These are phyloP conservation scores for Mionectes macconnelli DNA, from an alignment of 2,113 vertebrate genomes.

Conservation along the genomic window DNA sequence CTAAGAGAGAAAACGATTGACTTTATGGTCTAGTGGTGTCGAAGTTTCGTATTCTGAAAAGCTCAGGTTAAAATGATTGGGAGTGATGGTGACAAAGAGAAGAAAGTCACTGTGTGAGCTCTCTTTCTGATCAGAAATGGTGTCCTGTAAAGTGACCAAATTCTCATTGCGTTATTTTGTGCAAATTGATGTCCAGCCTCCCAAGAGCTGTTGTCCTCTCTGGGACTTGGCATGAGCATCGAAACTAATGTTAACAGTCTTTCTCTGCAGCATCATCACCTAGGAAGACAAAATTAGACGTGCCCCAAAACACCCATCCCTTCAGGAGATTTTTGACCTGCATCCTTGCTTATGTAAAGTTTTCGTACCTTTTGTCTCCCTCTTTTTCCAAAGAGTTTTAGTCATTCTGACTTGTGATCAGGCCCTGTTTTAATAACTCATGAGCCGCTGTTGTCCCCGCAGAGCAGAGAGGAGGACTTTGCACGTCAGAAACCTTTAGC, in stretches of 20 bases:
- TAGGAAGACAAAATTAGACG: not conserved
- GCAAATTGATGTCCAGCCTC: not conserved
- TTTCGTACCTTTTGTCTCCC: not conserved
- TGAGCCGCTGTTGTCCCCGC: not conserved
- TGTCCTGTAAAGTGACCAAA: not conserved
- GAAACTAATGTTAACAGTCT: not conserved
- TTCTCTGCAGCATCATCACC: not conserved
- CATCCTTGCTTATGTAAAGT: not conserved
- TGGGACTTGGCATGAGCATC: rapidly evolving
- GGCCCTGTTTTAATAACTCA: not conserved
- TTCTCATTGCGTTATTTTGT: not conserved
- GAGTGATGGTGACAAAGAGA: not conserved
- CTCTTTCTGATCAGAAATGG: not conserved
- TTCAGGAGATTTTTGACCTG: constrained; percentile 19
- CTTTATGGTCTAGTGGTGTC: not conserved
- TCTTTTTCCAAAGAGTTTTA: not conserved
- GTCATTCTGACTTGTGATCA: not conserved
- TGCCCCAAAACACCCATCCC: not conserved
- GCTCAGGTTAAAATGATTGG: not conserved
- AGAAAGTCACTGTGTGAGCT: not conserved
- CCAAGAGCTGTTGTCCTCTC: not conserved
- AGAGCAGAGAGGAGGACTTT: not conserved
- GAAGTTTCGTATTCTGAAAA: not conserved
- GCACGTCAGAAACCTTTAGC: not conserved
- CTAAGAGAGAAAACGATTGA: not conserved